Base-by-base conservation (phyloP, 2,888 invertebrate genomes). In the Thereva nobilitata region DNA sequence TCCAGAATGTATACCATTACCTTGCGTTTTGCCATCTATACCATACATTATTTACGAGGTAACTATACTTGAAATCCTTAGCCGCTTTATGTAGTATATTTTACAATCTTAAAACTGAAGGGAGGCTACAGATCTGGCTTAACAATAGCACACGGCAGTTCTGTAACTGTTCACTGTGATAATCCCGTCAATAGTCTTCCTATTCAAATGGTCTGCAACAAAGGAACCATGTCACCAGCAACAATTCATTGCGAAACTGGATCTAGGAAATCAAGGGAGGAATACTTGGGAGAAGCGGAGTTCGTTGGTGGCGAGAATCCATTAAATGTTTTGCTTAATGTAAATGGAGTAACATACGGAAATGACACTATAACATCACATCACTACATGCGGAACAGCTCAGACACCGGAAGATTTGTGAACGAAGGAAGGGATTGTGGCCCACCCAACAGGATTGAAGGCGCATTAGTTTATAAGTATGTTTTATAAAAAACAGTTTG, bases 111-210 rank as follows among this genome's bases (percentile, higher is more conserved):
- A 23, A 23, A 23, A 23, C 23, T 23, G 23, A 23, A 85, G 89
- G 75, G 87, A 85, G 92, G 92, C 0, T 93, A 92, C 79, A 82
- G 92, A 52, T 85, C 89, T 1, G 92, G 92, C 0, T 83, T 92
- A 4, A 91, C 89, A 0, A 91, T 93, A 35, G 90, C 90, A 0
- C 92, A 93, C 74, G 92, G 91, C 0, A 89, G 91, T 0, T 87
- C 87, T 1, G 91, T 93, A 6, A 86, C 85, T 68, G 90, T 89
- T 69, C 88, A 89, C 63, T 91, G 91, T 72, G 89, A 89, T 34
- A 74, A 77, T 41, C 76, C 75, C 74, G 78, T 73, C 75, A 85
- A 74, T 79, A 82, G 74, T 73, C 86, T 41, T 84, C 86, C 67
- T 78, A 76, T 81, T 4, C 76, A 79, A 73, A 79, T 81, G 75